Evolutionary conservation across 1,140 invertebrate species (phyloP).

Genomic region (Luehdorfia chinensis): DNA sequence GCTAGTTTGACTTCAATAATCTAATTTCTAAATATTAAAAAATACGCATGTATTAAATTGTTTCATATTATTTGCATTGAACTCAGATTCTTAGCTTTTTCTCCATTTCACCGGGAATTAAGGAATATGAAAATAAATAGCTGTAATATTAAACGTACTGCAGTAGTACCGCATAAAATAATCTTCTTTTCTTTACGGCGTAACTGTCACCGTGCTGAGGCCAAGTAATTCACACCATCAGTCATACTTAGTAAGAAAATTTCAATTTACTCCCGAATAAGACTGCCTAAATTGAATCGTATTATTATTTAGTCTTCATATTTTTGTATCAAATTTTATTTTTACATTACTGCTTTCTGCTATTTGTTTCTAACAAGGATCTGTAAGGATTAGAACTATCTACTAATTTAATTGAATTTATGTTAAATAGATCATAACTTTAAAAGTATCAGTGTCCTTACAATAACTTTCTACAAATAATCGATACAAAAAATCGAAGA

Average conservation of each 20-base stretch:
- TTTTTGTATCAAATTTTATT: constrained; percentile 23
- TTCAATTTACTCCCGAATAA: constrained; percentile 66
- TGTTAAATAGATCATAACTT: too few species aligned
- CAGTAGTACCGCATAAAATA: constrained; percentile 56
- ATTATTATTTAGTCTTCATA: constrained; percentile 41
- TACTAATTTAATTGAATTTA: too few species aligned
- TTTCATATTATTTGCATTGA: not conserved
- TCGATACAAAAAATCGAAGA: too few species aligned
- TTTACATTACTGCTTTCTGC: not conserved
- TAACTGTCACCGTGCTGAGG: constrained; percentile 59
- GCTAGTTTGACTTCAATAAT: too few species aligned
- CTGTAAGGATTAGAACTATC: too few species aligned
- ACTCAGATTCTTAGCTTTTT: constrained; percentile 48
- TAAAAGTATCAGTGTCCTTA: too few species aligned
- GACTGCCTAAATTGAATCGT: constrained; percentile 62
- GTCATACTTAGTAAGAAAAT: constrained; percentile 70
- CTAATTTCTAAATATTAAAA: too few species aligned
- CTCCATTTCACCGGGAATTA: constrained; percentile 35
- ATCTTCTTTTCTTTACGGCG: constrained; percentile 65
- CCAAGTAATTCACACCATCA: constrained; percentile 69
- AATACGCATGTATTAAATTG: too few species aligned
- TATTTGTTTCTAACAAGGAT: not conserved
- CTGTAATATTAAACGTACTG: constrained; percentile 65
- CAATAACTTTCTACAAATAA: too few species aligned
- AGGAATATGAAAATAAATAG: constrained; percentile 70